These are phyloP conservation scores for Acropternis orthonyx DNA, from an alignment of 2,797 vertebrate species.

Conservation along the genomic window DNA sequence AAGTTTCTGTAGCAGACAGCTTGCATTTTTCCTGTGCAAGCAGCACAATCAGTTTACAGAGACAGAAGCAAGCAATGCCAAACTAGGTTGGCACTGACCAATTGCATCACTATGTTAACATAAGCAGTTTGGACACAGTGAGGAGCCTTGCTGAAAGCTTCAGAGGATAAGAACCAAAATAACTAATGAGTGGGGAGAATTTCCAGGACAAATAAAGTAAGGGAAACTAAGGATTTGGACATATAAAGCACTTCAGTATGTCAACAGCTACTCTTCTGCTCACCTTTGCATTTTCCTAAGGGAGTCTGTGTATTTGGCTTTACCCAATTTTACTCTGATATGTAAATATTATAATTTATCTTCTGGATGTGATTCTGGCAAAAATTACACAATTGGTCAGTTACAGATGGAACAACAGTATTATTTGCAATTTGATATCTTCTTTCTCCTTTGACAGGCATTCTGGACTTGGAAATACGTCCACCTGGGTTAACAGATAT, in stretches of 20 bases:
- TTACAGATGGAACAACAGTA: rapidly evolving
- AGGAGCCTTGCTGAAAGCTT: background rate
- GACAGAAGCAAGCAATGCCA: background rate
- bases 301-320: background rate
- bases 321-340: background rate
- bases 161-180: background rate
- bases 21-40: background rate
- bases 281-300: background rate
- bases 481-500: background rate
- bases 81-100: background rate
- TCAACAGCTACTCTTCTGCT: background rate
- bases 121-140: background rate
- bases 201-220: background rate
- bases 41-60: background rate
- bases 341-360: background rate
- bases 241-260: background rate
- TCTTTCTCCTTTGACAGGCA: background rate
- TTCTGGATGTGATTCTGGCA: background rate
- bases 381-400: background rate
- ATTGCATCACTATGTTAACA: background rate
- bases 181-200: background rate
- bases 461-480: background rate
- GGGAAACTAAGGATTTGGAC: background rate
- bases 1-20: background rate
- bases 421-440: background rate